Evolutionary conservation across 1,140 invertebrate genomes (phyloP).

Genomic region (Lepidurus couesii): DNA sequence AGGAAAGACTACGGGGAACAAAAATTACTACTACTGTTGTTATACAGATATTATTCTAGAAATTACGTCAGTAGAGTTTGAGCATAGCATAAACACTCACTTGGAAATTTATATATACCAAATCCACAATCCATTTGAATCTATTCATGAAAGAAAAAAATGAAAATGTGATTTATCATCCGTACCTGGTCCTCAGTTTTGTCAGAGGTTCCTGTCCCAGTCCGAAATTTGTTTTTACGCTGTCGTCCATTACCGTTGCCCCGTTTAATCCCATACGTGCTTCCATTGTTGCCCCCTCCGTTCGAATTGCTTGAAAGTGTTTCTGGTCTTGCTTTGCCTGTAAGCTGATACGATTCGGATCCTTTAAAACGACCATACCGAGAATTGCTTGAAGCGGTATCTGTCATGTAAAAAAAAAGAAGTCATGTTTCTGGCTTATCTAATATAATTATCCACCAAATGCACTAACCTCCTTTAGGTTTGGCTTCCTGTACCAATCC

Average conservation of each 20-base stretch:
- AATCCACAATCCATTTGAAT: too few species aligned
- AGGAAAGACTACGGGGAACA: too few species aligned
- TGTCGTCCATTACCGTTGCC: background rate
- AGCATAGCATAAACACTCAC: too few species aligned
- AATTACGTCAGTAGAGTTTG: too few species aligned
- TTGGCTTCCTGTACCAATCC: background rate
- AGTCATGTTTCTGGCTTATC: background rate
- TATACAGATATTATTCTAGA: too few species aligned
- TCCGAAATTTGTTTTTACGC: background rate
- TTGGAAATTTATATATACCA: too few species aligned
- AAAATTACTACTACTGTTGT: too few species aligned
- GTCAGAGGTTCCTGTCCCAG: background rate
- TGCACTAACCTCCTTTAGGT: background rate
- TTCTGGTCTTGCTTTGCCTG: background rate
- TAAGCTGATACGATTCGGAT: background rate
- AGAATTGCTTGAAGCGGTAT: background rate
- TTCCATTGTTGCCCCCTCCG: background rate
- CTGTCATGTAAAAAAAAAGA: background rate
- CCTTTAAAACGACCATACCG: constrained; percentile 1
- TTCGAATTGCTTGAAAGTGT: background rate
- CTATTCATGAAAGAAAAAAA: too few species aligned
- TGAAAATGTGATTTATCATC: background rate
- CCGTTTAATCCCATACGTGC: background rate
- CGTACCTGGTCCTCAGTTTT: constrained; percentile 5
- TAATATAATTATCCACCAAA: too few species aligned